phyloP scores from a whole-genome alignment of 2,797 vertebrate genomes.

The Cheracebus regulus region DNA sequence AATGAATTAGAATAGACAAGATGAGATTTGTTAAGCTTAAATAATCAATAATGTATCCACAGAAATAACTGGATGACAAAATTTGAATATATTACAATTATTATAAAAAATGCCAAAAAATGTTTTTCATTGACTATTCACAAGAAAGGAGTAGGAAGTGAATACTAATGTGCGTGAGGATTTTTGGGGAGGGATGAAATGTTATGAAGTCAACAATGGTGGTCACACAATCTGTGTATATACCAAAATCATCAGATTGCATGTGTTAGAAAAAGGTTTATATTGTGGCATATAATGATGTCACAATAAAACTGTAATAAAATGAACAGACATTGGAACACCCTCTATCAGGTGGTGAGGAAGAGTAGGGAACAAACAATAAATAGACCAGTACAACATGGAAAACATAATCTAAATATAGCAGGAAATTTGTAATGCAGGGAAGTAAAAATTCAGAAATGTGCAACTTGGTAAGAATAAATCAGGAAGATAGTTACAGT shows the following conservation, averaged over 20 bases:
- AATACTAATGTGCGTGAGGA: background rate
- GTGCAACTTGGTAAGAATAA: background rate
- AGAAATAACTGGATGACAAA: background rate
- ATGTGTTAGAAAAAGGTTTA: background rate
- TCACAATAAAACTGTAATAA: background rate
- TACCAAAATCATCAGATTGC: background rate
- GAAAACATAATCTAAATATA: background rate
- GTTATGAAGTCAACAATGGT: background rate
- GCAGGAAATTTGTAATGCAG: background rate
- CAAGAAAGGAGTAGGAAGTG: background rate
- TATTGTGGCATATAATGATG: background rate
- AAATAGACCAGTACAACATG: background rate
- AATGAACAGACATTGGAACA: background rate
- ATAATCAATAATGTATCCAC: background rate
- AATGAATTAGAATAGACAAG: background rate
- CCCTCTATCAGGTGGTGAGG: background rate
- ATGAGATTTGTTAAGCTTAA: background rate
- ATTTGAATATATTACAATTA: background rate
- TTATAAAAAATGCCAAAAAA: background rate
- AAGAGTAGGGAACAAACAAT: rapidly evolving
- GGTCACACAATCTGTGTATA: background rate
- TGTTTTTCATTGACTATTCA: background rate
- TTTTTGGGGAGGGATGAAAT: background rate
- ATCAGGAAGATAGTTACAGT: background rate
- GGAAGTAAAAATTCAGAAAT: background rate